Conservation (phyloP, 2,888 invertebrate genomes). For the Stictocephala bisonia region DNA sequence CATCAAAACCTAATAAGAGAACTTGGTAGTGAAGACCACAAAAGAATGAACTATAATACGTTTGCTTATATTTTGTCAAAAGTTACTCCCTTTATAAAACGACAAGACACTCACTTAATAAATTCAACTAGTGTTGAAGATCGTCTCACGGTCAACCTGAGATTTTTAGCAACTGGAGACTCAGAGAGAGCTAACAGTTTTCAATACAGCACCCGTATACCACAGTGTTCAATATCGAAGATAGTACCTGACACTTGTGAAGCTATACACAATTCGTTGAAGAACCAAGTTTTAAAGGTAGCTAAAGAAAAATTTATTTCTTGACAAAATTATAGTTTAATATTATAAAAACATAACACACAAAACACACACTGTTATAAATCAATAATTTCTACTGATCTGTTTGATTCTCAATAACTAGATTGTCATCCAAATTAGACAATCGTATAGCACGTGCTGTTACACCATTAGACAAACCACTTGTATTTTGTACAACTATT, state of each 20-base stretch:
- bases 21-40: background rate
- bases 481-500: background rate
- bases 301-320: background rate
- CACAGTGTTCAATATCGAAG: background rate
- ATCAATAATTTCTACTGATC: background rate
- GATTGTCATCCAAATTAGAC: background rate
- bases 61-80: background rate
- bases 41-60: background rate
- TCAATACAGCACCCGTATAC: slow-evolving; percentile 24
- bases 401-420: background rate
- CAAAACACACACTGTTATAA: background rate
- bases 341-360: background rate
- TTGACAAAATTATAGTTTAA: slow-evolving; percentile 3
- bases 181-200: slow-evolving; percentile 9
- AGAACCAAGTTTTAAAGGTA: background rate
- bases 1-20: slow-evolving; percentile 6
- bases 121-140: slow-evolving; percentile 32
- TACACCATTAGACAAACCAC: background rate
- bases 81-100: background rate
- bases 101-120: slow-evolving; percentile 11
- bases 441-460: background rate
- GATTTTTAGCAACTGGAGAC: slow-evolving; percentile 17
- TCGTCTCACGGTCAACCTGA: slow-evolving; percentile 14
- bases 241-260: slow-evolving; percentile 13
- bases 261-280: background rate